Evolutionary conservation across 1,140 invertebrate genomes (phyloP), one percentile per base, ranked within the genome.

Genomic region (Brachionus paranguensis): DNA sequence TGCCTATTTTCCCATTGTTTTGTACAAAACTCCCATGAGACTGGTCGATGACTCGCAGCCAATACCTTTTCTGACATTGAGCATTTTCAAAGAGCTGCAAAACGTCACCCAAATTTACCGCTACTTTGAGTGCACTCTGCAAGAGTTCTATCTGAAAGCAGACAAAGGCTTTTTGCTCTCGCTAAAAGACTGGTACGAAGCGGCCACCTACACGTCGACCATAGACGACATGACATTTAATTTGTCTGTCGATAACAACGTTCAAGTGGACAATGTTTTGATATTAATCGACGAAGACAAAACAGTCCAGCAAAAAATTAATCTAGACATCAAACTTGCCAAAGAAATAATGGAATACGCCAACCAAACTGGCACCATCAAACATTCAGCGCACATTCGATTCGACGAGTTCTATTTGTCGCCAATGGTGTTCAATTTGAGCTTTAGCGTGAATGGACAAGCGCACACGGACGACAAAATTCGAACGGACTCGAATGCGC

Each of bases 1-100:
- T 87, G 92, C 93, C n/a, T 92, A 93, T 47, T 94, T 94, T 87
- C 93, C 93, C 1, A 92, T 93, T 72, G 92, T 94, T 1, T 86
- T 95, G n/a, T 91, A 93, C 86, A 92, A 93, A 0, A 88, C 89
- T 4, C 89, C 90, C n/a, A 85, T 83, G 84, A 88, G 86, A 87
- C 87, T 91, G 43, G 85, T 88, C 27, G 87, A 85, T 86, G 91
- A 88, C 86, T 87, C 87, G 86, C 90, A 88, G 86, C 88, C 91
- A 3, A 93, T 92, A 86, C 93, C 93, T 1, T 94, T 92, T 85
- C 86, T 94, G 47, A 93, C 94, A 87, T 87, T 94, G 24, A 90
- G 91, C 1, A 86, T 92, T 45, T 64, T 92, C 90, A 7, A 87
- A 88, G 68, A 86, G 85, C 27, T 86, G 86, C 88, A 86, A 86